phyloP scores from a whole-genome alignment of 2,888 invertebrate species.

The Phasia obesa region DNA sequence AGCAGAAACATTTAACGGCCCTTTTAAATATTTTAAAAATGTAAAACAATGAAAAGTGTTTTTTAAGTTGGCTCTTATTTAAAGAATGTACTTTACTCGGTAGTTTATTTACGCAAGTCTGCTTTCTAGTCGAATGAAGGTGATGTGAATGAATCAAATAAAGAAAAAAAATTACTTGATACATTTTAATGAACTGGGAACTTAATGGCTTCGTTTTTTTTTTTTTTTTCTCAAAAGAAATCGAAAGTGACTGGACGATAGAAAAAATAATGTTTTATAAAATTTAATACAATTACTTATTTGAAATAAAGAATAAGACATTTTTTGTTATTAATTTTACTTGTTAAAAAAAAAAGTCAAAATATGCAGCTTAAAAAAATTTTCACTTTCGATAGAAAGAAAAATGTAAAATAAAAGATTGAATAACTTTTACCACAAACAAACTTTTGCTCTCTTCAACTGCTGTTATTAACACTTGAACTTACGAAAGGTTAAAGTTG shows the following conservation, averaged over 20 bases:
- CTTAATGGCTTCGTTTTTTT: no score
- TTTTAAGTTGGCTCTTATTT: not conserved
- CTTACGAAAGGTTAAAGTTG: conserved; percentile 31
- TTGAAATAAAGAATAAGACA: no score
- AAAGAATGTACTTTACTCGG: no score
- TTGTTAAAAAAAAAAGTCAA: conserved; percentile 3
- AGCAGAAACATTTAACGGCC: not conserved
- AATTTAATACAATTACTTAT: no score
- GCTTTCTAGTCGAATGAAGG: not conserved
- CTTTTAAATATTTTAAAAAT: conserved; percentile 37
- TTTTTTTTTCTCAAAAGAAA: no score
- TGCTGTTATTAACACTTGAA: conserved; percentile 4
- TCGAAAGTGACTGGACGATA: not conserved
- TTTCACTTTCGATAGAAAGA: conserved; percentile 46
- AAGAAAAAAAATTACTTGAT: conserved; percentile 1
- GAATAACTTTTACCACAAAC: conserved; percentile 34
- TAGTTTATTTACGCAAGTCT: not conserved
- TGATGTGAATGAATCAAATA: not conserved
- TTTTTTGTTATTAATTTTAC: no score
- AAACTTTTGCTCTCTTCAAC: conserved; percentile 20
- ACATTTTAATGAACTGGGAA: conserved; percentile 11
- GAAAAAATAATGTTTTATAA: no score
- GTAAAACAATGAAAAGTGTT: not conserved
- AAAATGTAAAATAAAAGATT: conserved; percentile 25
- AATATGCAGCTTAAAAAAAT: conserved; percentile 1